These are phyloP conservation scores for Hestina assimilis DNA, from an alignment of 1,140 invertebrate genomes.

Conservation along the genomic window DNA sequence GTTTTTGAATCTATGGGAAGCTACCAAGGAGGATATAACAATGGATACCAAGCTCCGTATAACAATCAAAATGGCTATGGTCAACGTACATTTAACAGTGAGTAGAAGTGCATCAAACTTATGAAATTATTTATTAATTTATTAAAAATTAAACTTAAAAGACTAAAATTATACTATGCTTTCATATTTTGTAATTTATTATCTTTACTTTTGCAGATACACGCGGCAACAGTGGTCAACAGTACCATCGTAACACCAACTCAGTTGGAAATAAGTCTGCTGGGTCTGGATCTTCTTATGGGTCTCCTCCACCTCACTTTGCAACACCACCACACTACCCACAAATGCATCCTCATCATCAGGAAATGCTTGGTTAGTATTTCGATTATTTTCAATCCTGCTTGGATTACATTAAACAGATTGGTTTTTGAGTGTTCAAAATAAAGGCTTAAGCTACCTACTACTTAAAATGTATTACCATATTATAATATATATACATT, in stretches of 20 bases:
- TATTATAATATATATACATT: no score
- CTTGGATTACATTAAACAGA: no score
- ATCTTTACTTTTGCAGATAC: slow-evolving; percentile 36
- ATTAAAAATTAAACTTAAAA: no score
- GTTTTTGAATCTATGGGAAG: slow-evolving; percentile 70
- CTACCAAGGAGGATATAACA: slow-evolving; percentile 73
- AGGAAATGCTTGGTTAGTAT: slow-evolving; percentile 66
- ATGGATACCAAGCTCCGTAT: slow-evolving; percentile 72
- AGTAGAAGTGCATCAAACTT: slow-evolving; percentile 10
- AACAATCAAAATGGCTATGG: slow-evolving; percentile 69
- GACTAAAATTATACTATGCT: neutral
- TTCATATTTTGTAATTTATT: neutral
- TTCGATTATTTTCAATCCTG: no score
- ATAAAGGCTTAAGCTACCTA: no score
- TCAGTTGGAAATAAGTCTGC: slow-evolving; percentile 57
- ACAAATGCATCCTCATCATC: slow-evolving; percentile 68
- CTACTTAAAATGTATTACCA: no score
- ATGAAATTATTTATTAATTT: no score
- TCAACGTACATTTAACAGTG: slow-evolving; percentile 65
- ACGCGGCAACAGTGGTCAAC: slow-evolving; percentile 55
- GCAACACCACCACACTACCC: slow-evolving; percentile 64
- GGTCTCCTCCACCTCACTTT: slow-evolving; percentile 67
- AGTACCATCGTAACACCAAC: slow-evolving; percentile 59
- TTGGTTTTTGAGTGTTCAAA: no score
- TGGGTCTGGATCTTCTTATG: slow-evolving; percentile 65